Base-by-base conservation (phyloP, 1,140 invertebrate species). In the Leptinotarsa defecta region DNA sequence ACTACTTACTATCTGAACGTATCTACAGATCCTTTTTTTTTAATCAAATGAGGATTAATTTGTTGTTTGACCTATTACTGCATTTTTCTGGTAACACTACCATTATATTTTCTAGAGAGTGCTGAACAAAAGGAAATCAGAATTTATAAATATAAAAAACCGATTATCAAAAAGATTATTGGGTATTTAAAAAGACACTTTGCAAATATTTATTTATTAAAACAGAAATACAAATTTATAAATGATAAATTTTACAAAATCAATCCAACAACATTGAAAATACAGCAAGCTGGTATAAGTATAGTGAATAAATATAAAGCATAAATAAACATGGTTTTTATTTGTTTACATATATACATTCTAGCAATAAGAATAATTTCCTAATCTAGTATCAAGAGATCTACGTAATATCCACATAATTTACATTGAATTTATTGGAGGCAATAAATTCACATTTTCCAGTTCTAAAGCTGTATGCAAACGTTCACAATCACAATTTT, bases 341-440 rank as follows among this genome's bases (percentile, higher is more conserved):
- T 79, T 77, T 79, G 76, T 80, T 79, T 78, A 80, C 76, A 80
- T 80, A 80, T 80, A 80, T 78, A 80, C 76, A 80, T 71, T 63
- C 76, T 79, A 77, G 73, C 71, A 64, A 71, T 80, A 76, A 76
- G 67, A 78, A 74, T 74, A 49, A 64, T 34, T 75, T 79, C 74
- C 77, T 70, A 77, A 69, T 71, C 74, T 79, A 79, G 69, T 43
- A 73, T 75, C 75, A 77, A 77, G 78, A 79, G 78, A 82, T 83
- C 83, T 85, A 85, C 79, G 78, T 79, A 81, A 85, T 85, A 85
- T 85, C 84, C 82, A 85, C 84, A 85, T 84, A 84, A 84, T 79
- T 81, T 85, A 85, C 84, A 85, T 83, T 83, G 82, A 85, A 83
- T 80, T 83, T 81, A 80, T 83, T 83, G 81, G 82, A 81, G 82